phyloP scores from a whole-genome alignment of 2,797 vertebrate genomes.

The Syndactyla subalaris region DNA sequence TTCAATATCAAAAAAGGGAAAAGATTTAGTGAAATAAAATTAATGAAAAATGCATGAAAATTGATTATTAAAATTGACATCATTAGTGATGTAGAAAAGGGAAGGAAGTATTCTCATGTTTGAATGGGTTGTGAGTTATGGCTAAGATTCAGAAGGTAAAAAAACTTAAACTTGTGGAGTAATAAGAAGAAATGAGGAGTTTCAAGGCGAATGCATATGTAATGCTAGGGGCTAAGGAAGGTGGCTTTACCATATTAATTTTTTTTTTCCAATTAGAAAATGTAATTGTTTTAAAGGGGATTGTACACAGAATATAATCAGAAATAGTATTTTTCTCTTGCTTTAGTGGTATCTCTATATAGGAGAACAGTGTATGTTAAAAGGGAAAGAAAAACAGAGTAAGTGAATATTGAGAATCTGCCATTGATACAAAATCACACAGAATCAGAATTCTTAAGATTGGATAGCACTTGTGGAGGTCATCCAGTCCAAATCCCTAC shows the following conservation, averaged over 20 bases:
- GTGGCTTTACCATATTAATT: background rate
- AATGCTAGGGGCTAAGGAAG: background rate
- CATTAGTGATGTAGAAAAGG: background rate
- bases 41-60: background rate
- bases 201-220: background rate
- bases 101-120: background rate
- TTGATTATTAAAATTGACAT: background rate
- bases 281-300: background rate
- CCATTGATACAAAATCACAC: background rate
- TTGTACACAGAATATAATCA: background rate
- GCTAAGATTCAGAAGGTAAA: background rate
- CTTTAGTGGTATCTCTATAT: background rate
- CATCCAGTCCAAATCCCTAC: background rate
- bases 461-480: background rate
- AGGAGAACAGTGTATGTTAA: background rate
- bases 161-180: background rate
- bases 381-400: background rate
- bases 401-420: background rate
- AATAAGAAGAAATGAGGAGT: background rate
- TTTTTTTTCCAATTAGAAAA: background rate
- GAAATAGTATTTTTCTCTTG: background rate
- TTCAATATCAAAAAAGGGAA: background rate
- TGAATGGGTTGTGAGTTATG: background rate
- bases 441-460: background rate
- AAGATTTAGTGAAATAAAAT: background rate